Evolutionary conservation across 1,140 invertebrate genomes (phyloP).

Genomic region (Nilaparvata lugens): DNA sequence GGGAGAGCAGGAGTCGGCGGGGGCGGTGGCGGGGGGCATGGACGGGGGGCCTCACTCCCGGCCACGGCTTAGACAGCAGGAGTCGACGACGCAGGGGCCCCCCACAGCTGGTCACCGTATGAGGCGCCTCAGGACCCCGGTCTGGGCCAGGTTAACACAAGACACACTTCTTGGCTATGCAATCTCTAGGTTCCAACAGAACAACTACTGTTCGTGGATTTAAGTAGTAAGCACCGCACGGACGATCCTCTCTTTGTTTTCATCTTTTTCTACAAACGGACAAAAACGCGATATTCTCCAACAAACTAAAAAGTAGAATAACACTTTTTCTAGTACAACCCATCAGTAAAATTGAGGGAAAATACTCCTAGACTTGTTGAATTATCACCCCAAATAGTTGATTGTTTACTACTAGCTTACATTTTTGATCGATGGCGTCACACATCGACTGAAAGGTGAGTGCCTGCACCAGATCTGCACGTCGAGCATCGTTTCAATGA

Average conservation of each 20-base stretch:
- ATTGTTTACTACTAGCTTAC: slow-evolving; percentile 3
- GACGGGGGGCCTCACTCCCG: background rate
- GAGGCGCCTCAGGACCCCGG: slow-evolving; percentile 23
- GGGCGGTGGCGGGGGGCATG: background rate
- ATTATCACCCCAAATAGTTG: too few relatives aligned
- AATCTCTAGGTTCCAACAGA: slow-evolving; percentile 14
- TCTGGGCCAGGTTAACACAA: slow-evolving; percentile 27
- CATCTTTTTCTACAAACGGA: background rate
- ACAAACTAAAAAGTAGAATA: too few relatives aligned
- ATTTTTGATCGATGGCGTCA: slow-evolving; percentile 1
- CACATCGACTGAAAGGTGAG: slow-evolving; percentile 2
- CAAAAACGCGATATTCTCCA: too few relatives aligned
- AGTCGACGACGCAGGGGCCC: background rate
- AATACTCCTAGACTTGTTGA: too few relatives aligned
- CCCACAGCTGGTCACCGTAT: slow-evolving; percentile 3
- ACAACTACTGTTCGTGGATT: background rate
- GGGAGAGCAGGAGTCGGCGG: background rate
- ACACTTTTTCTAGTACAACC: too few relatives aligned
- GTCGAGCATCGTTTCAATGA: too few relatives aligned
- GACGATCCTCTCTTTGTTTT: slow-evolving; percentile 4
- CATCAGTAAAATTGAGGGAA: too few relatives aligned
- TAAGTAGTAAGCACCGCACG: slow-evolving; percentile 14
- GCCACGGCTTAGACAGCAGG: background rate
- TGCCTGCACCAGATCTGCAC: slow-evolving; percentile 3
- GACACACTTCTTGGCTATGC: slow-evolving; percentile 13